phyloP scores from a whole-genome alignment of 1,140 invertebrate genomes.

The Uloborus diversus region DNA sequence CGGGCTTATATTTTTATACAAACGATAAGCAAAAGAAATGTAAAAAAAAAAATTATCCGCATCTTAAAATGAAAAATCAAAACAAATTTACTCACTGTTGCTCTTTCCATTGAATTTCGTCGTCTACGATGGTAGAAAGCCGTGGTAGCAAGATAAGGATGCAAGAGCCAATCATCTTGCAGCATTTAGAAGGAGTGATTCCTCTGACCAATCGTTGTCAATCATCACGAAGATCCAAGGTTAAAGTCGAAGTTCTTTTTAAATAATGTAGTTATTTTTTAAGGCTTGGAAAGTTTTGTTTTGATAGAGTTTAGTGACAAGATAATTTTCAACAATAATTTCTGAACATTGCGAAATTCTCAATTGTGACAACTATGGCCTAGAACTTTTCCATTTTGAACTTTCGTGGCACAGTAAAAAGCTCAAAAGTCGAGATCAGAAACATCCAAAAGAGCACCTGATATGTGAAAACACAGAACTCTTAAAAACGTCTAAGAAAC shows the following conservation, averaged over 20 bases:
- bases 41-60: neutral
- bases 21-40: neutral
- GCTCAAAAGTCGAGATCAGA: too few relatives aligned
- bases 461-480: too few relatives aligned
- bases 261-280: too few relatives aligned
- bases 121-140: neutral
- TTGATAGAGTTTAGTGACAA: too few relatives aligned
- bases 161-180: constrained; percentile 7
- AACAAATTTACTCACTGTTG: constrained; percentile 18
- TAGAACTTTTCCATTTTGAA: too few relatives aligned
- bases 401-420: too few relatives aligned
- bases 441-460: too few relatives aligned
- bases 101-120: constrained; percentile 47
- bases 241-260: constrained; percentile 23
- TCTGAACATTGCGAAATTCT: too few relatives aligned
- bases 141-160: neutral
- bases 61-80: neutral
- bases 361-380: too few relatives aligned
- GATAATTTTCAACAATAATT: too few relatives aligned
- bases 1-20: neutral
- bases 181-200: constrained; percentile 26
- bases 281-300: too few relatives aligned
- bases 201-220: constrained; percentile 5
- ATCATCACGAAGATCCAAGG: constrained; percentile 8
- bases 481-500: too few relatives aligned